Percentiles rank a stretch among this genome's conserved stretches.
Conservation (phyloP, 2,797 vertebrate genomes). For the Thaleichthys pacificus region DNA sequence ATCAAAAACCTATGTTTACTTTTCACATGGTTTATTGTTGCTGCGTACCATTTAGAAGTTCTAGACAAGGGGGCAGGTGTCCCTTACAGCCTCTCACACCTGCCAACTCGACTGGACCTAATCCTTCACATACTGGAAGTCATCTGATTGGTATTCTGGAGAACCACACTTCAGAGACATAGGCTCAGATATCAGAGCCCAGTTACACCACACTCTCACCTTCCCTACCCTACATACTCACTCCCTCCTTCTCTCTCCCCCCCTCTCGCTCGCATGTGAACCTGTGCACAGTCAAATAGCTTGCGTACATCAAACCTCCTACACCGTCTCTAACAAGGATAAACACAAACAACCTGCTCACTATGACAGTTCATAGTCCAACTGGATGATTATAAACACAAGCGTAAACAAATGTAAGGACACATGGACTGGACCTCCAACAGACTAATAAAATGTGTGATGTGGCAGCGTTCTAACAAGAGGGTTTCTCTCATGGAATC, state of each 20-base stretch:
- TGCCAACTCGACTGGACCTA: constrained; percentile 72
- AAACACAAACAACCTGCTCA: not conserved
- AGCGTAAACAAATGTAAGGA: too few relatives aligned
- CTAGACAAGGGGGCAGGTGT: constrained; percentile 21
- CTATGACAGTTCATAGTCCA: too few relatives aligned
- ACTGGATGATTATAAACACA: too few relatives aligned
- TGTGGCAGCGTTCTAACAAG: too few relatives aligned
- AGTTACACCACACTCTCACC: constrained; percentile 67
- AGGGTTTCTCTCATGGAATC: too few relatives aligned
- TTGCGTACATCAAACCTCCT: constrained; percentile 29
- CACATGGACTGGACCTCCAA: too few relatives aligned
- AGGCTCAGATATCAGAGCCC: constrained; percentile 72
- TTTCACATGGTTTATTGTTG: not conserved
- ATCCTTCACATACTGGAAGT: constrained; percentile 76
- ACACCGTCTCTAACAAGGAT: constrained; percentile 3
- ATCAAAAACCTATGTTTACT: not conserved
- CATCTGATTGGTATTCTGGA: constrained; percentile 71
- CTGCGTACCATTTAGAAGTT: constrained; percentile 8
- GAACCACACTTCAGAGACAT: constrained; percentile 70
- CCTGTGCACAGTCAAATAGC: not conserved
- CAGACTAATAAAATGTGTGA: too few relatives aligned
- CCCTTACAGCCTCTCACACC: constrained; percentile 56
- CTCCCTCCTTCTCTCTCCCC: constrained; percentile 17
- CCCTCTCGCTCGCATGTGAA: not conserved
- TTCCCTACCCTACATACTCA: constrained; percentile 23